phyloP scores from a whole-genome alignment of 30 jellyfish, hydroid and myxozoan genomes.

The Turritopsis rubra region DNA sequence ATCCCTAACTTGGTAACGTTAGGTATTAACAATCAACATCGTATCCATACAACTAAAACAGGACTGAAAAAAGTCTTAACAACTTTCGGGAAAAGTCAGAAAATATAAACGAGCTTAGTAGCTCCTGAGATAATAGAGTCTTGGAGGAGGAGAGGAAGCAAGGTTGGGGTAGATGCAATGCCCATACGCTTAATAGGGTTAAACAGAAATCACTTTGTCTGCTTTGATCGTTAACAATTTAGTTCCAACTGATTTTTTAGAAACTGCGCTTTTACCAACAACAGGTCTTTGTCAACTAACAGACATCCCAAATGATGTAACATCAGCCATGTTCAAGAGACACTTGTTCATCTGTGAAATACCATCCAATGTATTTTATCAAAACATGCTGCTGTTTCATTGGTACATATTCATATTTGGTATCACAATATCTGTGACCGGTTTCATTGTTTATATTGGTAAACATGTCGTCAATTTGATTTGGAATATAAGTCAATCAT shows the following conservation, averaged over 20 bases:
- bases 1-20: too few relatives aligned
- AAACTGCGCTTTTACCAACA: neutral
- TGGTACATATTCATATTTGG: neutral
- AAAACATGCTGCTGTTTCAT: neutral
- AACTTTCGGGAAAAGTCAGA: too few relatives aligned
- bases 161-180: too few relatives aligned
- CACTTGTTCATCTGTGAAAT: neutral
- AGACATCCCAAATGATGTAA: neutral
- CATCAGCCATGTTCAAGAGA: neutral
- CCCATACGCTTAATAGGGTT: too few relatives aligned
- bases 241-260: neutral
- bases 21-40: too few relatives aligned
- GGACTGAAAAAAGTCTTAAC: too few relatives aligned
- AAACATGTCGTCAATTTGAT: neutral
- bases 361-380: neutral
- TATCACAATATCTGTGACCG: neutral
- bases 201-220: too few relatives aligned
- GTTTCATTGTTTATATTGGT: neutral
- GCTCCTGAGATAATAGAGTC: too few relatives aligned
- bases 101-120: too few relatives aligned
- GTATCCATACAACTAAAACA: too few relatives aligned
- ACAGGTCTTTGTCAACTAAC: neutral
- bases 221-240: too few relatives aligned
- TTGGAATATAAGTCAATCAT: neutral
- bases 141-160: too few relatives aligned